Base-by-base conservation (phyloP, 1,140 invertebrate genomes). In the Drosophila nebulosa region DNA sequence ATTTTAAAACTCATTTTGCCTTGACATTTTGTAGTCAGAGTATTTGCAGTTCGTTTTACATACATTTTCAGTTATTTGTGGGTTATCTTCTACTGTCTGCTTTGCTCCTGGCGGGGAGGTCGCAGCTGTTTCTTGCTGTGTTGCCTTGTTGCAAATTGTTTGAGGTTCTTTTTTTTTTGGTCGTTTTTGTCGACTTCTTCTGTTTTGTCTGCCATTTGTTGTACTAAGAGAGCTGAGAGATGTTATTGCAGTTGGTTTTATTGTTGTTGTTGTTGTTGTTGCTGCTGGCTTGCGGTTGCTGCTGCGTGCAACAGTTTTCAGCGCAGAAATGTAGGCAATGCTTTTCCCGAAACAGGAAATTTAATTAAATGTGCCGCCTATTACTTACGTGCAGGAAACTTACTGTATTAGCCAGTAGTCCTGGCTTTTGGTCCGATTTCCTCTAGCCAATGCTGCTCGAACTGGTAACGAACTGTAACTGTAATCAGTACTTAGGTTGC, bases 361-460 rank as follows among this genome's bases (percentile, higher is more conserved):
- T 85, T 80, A 86, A 86, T 85, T 85, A 85, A 85, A 86, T 74
- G 78, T 64, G n/a, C n/a, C 73, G 78, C 66, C 73, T 32, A 32
- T 32, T 32, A 32, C 63, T 72, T 69, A 42, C 36, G 32, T 69
- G 18, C n/a, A 9, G 16, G 16, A 46, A 21, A 46, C 18, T 9
- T 21, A 46, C 39, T 46, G 39, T 46, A 46, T 46, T 46, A 46
- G 39, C n/a, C 14, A 39, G 14, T 39, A 4, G 7, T 39, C n/a
- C 4, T 6, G 6, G 18, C 18, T 18, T 21, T 18, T 1, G 16
- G 16, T 42, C 14, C 39, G 16, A n/a, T 42, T 42, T 71, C 50
- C 21, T 39, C 60, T 57, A 42, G 57, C 14, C n/a, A 30, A 18
- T 46, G 26, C 42, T 58, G 36, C 26, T 57, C 30, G 62, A 12